These are phyloP conservation scores for Pandemis heparana DNA, from an alignment of 2,888 invertebrate species.

Conservation along the genomic window DNA sequence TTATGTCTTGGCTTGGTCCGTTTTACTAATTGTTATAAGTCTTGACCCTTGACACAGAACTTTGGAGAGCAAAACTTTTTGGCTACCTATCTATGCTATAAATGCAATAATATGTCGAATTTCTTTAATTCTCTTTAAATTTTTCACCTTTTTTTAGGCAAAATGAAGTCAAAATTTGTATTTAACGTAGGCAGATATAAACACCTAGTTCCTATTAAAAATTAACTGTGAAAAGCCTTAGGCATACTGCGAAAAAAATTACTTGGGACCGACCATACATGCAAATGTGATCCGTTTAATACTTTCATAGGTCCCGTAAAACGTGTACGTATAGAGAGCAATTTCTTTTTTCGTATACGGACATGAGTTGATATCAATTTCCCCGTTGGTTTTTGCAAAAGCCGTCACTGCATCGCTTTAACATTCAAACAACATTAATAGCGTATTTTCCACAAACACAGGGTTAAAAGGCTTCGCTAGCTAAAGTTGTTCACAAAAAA, in stretches of 20 bases:
- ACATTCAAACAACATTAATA: conserved; percentile 62
- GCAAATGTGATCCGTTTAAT: conserved; percentile 63
- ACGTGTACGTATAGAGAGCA: conserved; percentile 60
- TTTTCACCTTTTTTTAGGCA: too few species aligned
- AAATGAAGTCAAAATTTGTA: too few species aligned
- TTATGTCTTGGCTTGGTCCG: too few species aligned
- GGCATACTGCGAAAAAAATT: conserved; percentile 52
- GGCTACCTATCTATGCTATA: too few species aligned
- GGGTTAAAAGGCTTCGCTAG: not conserved
- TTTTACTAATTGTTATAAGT: too few species aligned
- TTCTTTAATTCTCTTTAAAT: too few species aligned
- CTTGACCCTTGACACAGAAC: too few species aligned
- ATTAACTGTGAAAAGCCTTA: conserved; percentile 27
- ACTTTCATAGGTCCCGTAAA: conserved; percentile 67
- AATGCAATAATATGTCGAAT: too few species aligned
- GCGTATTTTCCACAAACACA: conserved; percentile 43
- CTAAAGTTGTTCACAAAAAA: conserved; percentile 2
- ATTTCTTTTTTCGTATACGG: conserved; percentile 63
- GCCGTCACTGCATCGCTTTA: conserved; percentile 47
- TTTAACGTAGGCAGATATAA: too few species aligned
- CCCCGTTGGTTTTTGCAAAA: conserved; percentile 64
- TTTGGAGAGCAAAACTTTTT: too few species aligned
- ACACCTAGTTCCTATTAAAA: not conserved
- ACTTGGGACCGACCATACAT: conserved; percentile 50
- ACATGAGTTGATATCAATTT: conserved; percentile 71